A percentile compares a stretch with the other conserved stretches of the same genome.
Conservation (phyloP, 1,140 invertebrate species). For the Penaeus chinensis region DNA sequence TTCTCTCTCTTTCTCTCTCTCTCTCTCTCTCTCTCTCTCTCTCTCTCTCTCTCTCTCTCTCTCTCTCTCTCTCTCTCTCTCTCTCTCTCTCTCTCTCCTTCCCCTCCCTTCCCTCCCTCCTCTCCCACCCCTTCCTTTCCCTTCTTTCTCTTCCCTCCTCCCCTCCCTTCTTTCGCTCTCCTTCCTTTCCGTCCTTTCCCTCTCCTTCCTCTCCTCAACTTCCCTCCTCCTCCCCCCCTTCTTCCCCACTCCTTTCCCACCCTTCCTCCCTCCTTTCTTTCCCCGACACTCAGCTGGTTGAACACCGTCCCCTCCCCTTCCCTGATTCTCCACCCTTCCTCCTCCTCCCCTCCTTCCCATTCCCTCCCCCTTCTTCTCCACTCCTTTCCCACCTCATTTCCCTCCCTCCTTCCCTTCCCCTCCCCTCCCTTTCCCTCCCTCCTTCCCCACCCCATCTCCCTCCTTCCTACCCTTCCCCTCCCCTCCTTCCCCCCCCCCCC, state of each 20-base stretch:
- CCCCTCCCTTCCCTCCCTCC: neutral
- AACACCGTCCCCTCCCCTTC: conserved; percentile 77
- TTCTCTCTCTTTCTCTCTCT: no score
- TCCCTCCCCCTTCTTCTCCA: no score
- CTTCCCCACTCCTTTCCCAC: neutral
- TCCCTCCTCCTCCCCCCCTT: neutral
- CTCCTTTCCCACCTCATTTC: no score
- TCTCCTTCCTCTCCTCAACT: neutral
- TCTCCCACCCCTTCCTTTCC: neutral
- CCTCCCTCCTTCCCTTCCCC: no score
- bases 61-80: neutral
- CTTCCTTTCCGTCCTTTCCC: neutral
- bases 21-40: no score
- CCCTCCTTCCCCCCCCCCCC: neutral
- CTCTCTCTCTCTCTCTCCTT: neutral
- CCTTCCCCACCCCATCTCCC: neutral
- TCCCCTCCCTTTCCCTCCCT: neutral
- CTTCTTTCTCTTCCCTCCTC: neutral
- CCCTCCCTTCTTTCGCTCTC: neutral
- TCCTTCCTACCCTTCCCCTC: neutral
- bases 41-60: neutral
- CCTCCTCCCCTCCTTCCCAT: no score
- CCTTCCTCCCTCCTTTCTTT: neutral
- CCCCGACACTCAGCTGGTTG: conserved; percentile 76
- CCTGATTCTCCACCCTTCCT: no score